Base-by-base conservation (phyloP, 2,888 invertebrate species). In the Anoncus sp. region DNA sequence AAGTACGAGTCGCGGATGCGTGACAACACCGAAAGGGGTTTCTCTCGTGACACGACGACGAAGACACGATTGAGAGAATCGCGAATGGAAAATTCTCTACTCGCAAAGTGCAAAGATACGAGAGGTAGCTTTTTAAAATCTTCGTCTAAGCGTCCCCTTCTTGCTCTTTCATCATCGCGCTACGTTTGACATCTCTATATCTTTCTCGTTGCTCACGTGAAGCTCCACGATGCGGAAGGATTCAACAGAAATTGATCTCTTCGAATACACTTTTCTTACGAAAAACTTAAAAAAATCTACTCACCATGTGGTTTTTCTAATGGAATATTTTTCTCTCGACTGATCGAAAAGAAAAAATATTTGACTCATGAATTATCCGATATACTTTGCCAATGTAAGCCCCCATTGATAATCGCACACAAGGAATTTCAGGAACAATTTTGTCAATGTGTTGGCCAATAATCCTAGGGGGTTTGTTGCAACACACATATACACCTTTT, bases 1-100 rank as follows among this genome's bases (percentile, higher is more conserved):
- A 90, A 90, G 88, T 89, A 89, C 87, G 90, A 88, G 87, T 90
- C 84, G 83, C 86, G 47, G 89, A 90, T 89, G 89, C 89, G 87
- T 86, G 7, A 84, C 80, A 31, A 84, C 80, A 79, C 80, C 75
- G 70, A 69, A 49, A 73, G 62, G 73, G 60, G 70, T 63, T 73
- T 72, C 35, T 63, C 45, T 47, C 57, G 70, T 65, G 65, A 67
- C 24, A 20, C 9, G 31, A 40, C 40, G 35, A 35, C 45, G 18
- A 40, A 60, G 66, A 70, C 62, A 24, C 45, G 14, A 49, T 22
- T 59, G n/a, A 12, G 18, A 24, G 22, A 14, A 60, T 40, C 38
- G 7, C 12, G 27, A 7, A 43, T 20, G 31, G 43, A 43, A n/a
- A n/a, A 51, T 51, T 67, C 47, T 53, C 45, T 22, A n/a, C 24